Percentiles rank a stretch among this genome's conserved stretches.
phyloP scores from a whole-genome alignment of 2,797 vertebrate genomes.

The Crenichthys baileyi region DNA sequence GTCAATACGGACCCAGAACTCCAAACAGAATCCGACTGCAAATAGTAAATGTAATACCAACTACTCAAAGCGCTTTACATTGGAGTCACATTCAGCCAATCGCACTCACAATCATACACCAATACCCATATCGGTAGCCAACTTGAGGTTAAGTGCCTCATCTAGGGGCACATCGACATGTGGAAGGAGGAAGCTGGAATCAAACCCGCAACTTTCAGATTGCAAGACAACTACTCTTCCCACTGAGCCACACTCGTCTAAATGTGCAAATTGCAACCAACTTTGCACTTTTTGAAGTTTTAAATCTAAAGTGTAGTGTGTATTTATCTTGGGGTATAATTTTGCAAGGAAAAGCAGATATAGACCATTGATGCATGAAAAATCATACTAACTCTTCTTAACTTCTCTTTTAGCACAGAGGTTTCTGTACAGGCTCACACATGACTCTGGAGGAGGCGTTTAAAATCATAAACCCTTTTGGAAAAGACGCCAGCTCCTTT shows the following conservation, averaged over 20 bases:
- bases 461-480: constrained; percentile 38
- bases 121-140: too few species aligned
- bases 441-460: constrained; percentile 38
- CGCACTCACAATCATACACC: too few species aligned
- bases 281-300: background rate
- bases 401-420: constrained; percentile 62
- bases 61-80: too few species aligned
- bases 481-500: constrained; percentile 24
- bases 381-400: background rate
- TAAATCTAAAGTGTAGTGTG: background rate
- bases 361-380: background rate
- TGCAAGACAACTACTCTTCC: too few species aligned
- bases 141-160: too few species aligned
- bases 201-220: too few species aligned
- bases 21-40: background rate
- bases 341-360: background rate
- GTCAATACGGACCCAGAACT: background rate
- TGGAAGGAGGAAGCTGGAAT: too few species aligned
- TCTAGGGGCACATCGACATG: too few species aligned
- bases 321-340: background rate
- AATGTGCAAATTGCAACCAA: background rate
- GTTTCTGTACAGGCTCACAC: constrained; percentile 72
- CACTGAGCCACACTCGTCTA: too few species aligned
- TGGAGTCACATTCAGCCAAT: too few species aligned
- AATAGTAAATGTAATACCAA: background rate